A percentile compares a stretch with the other conserved stretches of the same genome.
These are phyloP conservation scores for Anolis apletophallus DNA, from an alignment of 2,797 vertebrate species.

Conservation along the genomic window DNA sequence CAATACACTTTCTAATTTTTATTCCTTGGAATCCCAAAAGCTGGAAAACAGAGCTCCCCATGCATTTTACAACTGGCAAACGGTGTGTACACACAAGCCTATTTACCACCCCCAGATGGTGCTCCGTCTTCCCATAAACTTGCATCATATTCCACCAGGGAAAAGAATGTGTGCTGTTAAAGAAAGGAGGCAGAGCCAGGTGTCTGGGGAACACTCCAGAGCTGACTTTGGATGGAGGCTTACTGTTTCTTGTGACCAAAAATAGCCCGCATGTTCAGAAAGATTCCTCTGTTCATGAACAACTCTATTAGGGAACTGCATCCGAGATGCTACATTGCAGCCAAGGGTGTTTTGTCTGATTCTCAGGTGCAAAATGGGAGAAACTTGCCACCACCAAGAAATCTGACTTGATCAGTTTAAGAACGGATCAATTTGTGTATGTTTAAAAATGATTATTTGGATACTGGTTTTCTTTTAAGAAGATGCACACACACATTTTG, in stretches of 20 bases:
- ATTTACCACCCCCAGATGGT: not conserved
- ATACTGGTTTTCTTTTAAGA: not conserved
- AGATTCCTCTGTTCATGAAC: not conserved
- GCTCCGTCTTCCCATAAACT: not conserved
- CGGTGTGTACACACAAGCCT: not conserved
- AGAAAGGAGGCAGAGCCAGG: not conserved
- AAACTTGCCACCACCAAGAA: not conserved
- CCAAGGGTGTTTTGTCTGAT: not conserved
- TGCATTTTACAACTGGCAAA: too few relatives aligned
- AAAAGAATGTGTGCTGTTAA: not conserved
- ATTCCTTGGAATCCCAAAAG: not conserved
- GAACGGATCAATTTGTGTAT: not conserved
- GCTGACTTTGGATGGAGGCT: not conserved
- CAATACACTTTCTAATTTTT: slow-evolving; percentile 9
- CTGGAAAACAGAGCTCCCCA: not conserved
- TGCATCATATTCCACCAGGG: not conserved
- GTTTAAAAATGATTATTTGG: not conserved
- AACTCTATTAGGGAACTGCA: not conserved
- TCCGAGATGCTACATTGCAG: not conserved
- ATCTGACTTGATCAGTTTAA: not conserved
- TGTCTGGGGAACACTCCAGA: not conserved
- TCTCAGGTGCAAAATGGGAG: not conserved
- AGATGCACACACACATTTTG: not conserved
- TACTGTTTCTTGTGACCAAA: not conserved
- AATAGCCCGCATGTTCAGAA: not conserved